Evolutionary conservation across 2,797 vertebrate genomes (phyloP).

Genomic region (Sphenopsis melanotis): DNA sequence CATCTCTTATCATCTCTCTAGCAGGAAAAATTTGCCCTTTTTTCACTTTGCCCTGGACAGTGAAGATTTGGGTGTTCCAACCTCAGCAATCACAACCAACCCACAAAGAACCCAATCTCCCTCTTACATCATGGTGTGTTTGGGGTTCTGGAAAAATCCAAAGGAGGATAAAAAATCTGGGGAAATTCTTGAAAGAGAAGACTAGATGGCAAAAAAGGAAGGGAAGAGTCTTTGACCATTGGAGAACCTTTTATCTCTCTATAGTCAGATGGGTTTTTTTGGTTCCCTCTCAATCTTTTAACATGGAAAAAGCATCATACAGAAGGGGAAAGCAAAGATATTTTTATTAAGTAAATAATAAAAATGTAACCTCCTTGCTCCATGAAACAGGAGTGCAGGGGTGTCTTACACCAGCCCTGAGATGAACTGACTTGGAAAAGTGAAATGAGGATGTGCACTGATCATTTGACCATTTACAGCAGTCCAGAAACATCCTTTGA

Average conservation of each 20-base stretch:
- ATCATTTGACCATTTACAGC: not conserved
- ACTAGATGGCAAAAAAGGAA: not conserved
- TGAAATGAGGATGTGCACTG: not conserved
- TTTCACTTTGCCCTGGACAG: not conserved
- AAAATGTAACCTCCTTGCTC: not conserved
- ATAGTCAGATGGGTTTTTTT: not conserved
- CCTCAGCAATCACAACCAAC: not conserved
- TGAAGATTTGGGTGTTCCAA: not conserved
- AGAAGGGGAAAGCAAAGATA: not conserved
- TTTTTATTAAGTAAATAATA: not conserved
- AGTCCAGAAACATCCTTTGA: not conserved
- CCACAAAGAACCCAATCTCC: not conserved
- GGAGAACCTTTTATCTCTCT: not conserved
- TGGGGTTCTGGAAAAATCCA: not conserved
- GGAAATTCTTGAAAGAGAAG: not conserved
- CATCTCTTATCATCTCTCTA: not conserved
- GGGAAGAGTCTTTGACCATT: rapidly evolving
- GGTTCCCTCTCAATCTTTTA: not conserved
- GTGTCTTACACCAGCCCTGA: not conserved
- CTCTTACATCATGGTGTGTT: not conserved
- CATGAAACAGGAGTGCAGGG: not conserved
- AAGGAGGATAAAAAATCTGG: not conserved
- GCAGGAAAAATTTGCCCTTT: not conserved
- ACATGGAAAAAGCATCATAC: not conserved
- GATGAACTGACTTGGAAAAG: not conserved